Evolutionary conservation across 2,888 invertebrate species (phyloP), one percentile per base, ranked within the genome.

Genomic region (Meteorus cinctellus): DNA sequence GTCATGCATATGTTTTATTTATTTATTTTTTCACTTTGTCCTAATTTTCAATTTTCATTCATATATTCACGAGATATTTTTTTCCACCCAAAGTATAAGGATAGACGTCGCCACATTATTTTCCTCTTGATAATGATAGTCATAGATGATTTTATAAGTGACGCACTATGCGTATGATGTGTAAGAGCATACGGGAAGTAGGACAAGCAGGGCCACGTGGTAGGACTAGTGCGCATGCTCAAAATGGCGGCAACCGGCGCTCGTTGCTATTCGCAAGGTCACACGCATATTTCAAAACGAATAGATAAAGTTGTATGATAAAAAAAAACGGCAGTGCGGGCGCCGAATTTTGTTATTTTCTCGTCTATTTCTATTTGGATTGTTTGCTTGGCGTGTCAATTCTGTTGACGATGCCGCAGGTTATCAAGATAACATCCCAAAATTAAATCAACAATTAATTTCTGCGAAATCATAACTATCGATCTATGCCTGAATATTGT

Each of bases 171-270:
- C 8, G 41, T 41, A 41, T 41, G 19, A 55, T 55, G 19, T 55
- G 55, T 31, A 66, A 48, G 66, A 66, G 34, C 19, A 45, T 19
- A 68, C 55, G 74, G 34, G 67, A 68, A 74, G 74, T 68, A 51
- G 76, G 72, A 72, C 72, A 76, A 68, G 78, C 81, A 78, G 82
- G 41, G 82, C 84, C 86, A 86, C 86, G 86, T 86, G 85, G 84
- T 84, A 80, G 77, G 79, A 80, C 81, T 82, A 80, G 79, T 80
- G 80, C 83, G 82, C 84, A 83, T 83, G 83, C 79, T 78, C 84
- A 86, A 87, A 81, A 88, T 88, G 88, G 88, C 87, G 86, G 82
- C 76, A 78, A 77, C 82, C 79, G 81, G 81, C 81, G 80, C 79
- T 80, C 81, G 74, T 75, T 73, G 77, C 67, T 51, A 70, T 65